Conservation (phyloP, 1,140 invertebrate species). For the Sesamia nonagrioides region DNA sequence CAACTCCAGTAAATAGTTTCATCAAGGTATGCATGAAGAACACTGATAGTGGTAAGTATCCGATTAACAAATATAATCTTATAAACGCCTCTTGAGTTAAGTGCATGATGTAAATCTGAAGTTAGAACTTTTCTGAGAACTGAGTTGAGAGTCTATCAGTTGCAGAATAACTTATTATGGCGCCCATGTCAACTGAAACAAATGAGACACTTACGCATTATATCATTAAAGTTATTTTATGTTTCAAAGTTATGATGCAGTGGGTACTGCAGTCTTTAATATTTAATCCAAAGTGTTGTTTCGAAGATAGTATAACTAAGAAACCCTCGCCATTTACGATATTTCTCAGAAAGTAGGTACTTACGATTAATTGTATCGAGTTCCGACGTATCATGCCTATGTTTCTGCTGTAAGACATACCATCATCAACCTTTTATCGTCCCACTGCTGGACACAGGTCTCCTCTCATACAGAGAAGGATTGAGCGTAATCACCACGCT, state of each 20-base stretch:
- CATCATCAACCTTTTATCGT: too few relatives aligned
- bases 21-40: conserved; percentile 4
- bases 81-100: conserved; percentile 7
- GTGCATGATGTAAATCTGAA: conserved; percentile 18
- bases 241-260: background rate
- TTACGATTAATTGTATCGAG: too few relatives aligned
- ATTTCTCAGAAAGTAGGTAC: too few relatives aligned
- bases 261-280: background rate
- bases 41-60: background rate
- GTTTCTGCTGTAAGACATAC: background rate
- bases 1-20: conserved; percentile 26
- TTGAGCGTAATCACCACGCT: too few relatives aligned
- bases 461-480: too few relatives aligned
- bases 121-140: conserved; percentile 15
- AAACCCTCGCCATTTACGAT: too few relatives aligned
- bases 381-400: background rate
- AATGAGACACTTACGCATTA: conserved; percentile 29
- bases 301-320: background rate
- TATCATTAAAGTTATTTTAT: background rate
- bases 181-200: background rate
- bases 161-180: conserved; percentile 19
- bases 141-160: conserved; percentile 30
- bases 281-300: background rate
- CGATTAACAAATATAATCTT: conserved; percentile 33
- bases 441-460: too few relatives aligned